Conservation (phyloP, 2,888 invertebrate genomes). For the Myopa tessellatipennis region DNA sequence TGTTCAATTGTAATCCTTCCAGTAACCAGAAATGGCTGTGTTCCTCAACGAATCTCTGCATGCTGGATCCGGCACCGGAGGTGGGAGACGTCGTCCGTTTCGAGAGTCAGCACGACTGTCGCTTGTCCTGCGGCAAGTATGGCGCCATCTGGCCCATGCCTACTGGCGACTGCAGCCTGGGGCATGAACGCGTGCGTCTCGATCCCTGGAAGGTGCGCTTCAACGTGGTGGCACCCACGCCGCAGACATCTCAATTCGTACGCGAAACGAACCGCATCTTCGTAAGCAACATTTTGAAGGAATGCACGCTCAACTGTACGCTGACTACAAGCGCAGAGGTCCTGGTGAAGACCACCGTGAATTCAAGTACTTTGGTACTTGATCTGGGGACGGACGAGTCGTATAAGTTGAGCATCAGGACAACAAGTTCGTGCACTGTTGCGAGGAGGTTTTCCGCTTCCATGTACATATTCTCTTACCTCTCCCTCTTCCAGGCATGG, state of each 20-base stretch:
- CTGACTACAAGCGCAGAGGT: constrained; percentile 69
- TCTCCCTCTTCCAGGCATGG: constrained; percentile 63
- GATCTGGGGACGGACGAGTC: constrained; percentile 79
- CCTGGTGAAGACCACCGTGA: constrained; percentile 72
- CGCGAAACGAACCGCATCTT: constrained; percentile 72
- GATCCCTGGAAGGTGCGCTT: constrained; percentile 72
- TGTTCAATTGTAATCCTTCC: background rate
- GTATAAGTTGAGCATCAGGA: constrained; percentile 73
- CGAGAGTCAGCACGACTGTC: constrained; percentile 73
- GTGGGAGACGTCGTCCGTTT: constrained; percentile 52
- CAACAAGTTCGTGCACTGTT: constrained; percentile 68
- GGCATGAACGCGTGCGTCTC: constrained; percentile 69
- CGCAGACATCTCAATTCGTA: constrained; percentile 70
- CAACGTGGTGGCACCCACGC: constrained; percentile 70
- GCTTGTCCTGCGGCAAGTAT: constrained; percentile 76
- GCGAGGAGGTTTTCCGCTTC: background rate
- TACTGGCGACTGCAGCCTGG: constrained; percentile 69
- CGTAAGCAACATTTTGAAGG: constrained; percentile 71
- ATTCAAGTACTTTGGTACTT: constrained; percentile 69
- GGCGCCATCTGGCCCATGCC: constrained; percentile 80
- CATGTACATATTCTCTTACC: background rate
- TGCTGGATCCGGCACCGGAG: constrained; percentile 50
- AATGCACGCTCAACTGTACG: constrained; percentile 72
- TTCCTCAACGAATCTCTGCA: constrained; percentile 55
- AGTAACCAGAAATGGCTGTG: constrained; percentile 56